Conservation (phyloP, 2,888 invertebrate species). For the Polydrusus cervinus region DNA sequence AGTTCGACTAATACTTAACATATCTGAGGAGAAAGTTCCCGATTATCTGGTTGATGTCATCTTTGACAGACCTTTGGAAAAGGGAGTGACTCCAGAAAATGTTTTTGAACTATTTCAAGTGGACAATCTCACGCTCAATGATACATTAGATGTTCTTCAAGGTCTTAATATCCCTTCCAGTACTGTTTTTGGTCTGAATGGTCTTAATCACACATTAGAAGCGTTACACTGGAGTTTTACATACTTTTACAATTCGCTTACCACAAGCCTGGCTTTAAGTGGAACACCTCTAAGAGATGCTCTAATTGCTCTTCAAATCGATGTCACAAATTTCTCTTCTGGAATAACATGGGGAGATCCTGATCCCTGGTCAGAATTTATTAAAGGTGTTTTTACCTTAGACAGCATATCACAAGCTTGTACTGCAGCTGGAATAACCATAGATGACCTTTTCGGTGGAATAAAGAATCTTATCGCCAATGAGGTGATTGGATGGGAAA, state of each 20-base stretch:
- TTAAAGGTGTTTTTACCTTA: slow-evolving; percentile 53
- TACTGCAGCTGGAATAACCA: slow-evolving; percentile 36
- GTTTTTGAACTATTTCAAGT: slow-evolving; percentile 35
- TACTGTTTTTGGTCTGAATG: slow-evolving; percentile 50
- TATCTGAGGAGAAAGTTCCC: slow-evolving; percentile 45
- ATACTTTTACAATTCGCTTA: slow-evolving; percentile 52
- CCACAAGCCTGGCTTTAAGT: slow-evolving; percentile 31
- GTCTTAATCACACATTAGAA: slow-evolving; percentile 48
- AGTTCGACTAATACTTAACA: slow-evolving; percentile 29
- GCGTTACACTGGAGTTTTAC: slow-evolving; percentile 48
- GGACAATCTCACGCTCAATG: slow-evolving; percentile 2
- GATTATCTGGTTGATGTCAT: slow-evolving; percentile 42
- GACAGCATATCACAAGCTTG: slow-evolving; percentile 45
- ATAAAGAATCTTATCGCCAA: slow-evolving; percentile 40
- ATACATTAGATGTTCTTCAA: slow-evolving; percentile 32
- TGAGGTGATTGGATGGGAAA: slow-evolving; percentile 21
- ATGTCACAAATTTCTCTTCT: slow-evolving; percentile 44
- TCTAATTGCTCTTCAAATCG: slow-evolving; percentile 47
- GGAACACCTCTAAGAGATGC: slow-evolving; percentile 48
- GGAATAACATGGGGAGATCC: slow-evolving; percentile 51
- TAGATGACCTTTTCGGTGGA: slow-evolving; percentile 45
- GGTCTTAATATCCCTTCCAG: slow-evolving; percentile 26
- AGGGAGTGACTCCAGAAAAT: slow-evolving; percentile 33
- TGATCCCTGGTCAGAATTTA: slow-evolving; percentile 55
- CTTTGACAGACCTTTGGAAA: slow-evolving; percentile 28